Evolutionary conservation across 1,140 invertebrate species (phyloP).

Genomic region (Coenobita brevimanus): DNA sequence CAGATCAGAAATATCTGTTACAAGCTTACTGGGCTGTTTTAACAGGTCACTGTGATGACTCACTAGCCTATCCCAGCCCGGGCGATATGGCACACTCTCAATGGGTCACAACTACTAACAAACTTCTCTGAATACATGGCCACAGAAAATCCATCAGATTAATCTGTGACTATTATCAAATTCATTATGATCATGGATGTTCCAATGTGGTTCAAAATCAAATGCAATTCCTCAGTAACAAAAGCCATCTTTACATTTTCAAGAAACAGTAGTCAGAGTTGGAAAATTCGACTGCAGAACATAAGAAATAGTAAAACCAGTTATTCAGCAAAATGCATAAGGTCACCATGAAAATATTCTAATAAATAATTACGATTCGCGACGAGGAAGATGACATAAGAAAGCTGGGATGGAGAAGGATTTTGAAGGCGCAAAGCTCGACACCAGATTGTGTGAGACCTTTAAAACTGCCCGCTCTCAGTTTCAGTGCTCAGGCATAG

Average conservation of each 20-base stretch:
- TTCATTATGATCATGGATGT: neutral
- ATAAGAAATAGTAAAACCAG: too few relatives aligned
- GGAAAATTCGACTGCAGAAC: too few relatives aligned
- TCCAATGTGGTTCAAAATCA: too few relatives aligned
- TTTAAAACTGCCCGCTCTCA: too few relatives aligned
- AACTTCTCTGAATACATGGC: constrained; percentile 22
- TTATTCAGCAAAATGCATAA: constrained; percentile 13
- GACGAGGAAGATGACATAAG: constrained; percentile 13
- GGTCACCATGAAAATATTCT: constrained; percentile 25
- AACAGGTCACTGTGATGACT: neutral
- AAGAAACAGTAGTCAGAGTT: neutral
- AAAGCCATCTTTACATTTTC: constrained; percentile 8
- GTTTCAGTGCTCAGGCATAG: too few relatives aligned
- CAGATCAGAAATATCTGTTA: constrained; percentile 27
- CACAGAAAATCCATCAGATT: constrained; percentile 14
- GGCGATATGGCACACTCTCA: constrained; percentile 35
- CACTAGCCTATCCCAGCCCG: constrained; percentile 16
- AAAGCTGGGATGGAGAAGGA: constrained; percentile 16
- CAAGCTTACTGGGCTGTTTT: constrained; percentile 14
- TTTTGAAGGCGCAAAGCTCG: constrained; percentile 9
- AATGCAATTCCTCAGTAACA: neutral
- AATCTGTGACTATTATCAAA: too few relatives aligned
- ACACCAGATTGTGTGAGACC: too few relatives aligned
- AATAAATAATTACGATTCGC: constrained; percentile 4
- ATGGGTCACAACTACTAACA: constrained; percentile 50